These are phyloP conservation scores for Notechis scutatus DNA, from an alignment of 2,113 vertebrate genomes.

Conservation along the genomic window DNA sequence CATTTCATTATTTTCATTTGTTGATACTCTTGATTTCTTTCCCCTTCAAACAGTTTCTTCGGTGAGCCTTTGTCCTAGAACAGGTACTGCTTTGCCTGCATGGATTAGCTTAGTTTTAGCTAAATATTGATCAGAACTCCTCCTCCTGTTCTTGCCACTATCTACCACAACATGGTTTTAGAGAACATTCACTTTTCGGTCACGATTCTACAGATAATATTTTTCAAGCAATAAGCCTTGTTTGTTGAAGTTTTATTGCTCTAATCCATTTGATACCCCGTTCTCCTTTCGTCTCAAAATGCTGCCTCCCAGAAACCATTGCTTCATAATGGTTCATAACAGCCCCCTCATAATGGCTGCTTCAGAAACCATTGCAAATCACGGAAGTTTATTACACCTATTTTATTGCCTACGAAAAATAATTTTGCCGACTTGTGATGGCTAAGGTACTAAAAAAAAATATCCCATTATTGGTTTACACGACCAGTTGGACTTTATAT, in stretches of 20 bases:
- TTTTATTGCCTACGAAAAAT: background rate
- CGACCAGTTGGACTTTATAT: background rate
- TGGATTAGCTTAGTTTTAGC: background rate
- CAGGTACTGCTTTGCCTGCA: slow-evolving; percentile 2
- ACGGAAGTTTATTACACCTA: background rate
- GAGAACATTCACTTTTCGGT: background rate
- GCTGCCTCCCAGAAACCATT: background rate
- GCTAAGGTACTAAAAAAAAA: background rate
- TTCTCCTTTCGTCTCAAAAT: background rate
- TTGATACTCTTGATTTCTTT: slow-evolving; percentile 19
- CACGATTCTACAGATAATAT: background rate
- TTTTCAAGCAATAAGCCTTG: background rate
- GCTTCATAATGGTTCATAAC: too few species aligned
- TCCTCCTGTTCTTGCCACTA: background rate
- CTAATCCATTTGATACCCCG: background rate
- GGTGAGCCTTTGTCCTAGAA: slow-evolving; percentile 1
- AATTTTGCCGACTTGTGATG: background rate
- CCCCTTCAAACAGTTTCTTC: slow-evolving; percentile 1
- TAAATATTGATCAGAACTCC: background rate
- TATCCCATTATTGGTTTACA: background rate
- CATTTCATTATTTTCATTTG: background rate
- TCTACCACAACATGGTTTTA: background rate
- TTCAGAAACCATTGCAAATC: background rate
- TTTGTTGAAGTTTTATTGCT: background rate
- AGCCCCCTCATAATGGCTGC: background rate